Evolutionary conservation across 2,888 invertebrate species (phyloP), one percentile per base, ranked within the genome.

Genomic region (Melieria picta): DNA sequence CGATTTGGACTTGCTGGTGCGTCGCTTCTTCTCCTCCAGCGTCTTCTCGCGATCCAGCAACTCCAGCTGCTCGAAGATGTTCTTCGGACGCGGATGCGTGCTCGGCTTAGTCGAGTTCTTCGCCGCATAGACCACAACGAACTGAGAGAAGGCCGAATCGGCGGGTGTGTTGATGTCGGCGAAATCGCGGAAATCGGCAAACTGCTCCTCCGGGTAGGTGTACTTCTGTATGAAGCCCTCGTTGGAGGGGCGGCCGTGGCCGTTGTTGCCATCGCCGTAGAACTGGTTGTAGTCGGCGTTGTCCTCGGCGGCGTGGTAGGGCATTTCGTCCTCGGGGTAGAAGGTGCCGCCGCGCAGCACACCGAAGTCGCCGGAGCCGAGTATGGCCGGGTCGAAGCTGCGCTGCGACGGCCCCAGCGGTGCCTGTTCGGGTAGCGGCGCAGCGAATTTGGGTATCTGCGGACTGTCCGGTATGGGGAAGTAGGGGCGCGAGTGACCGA

Each of bases 121-220:
- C 77, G 94, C 93, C 0, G 93, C 93, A 82, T 95, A 95, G 0
- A 95, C 94, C 0, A 95, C 92, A 47, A 94, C 94, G 75, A 91
- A 92, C 78, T 95, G 93, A 0, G 95, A 94, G 84, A 93, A 95
- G 6, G 94, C 94, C 2, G 92, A 89, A 81, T 93, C 94, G 0
- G 93, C 90, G 0, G 94, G 94, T 4, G 94, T 91, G 75, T 95
- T 95, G 69, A 96, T 95, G 80, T 96, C 96, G 0, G 96, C 95
- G 81, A 96, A 96, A 83, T 96, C 96, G 80, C 94, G 90, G 88
- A 96, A 96, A 83, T 95, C 94, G 5, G 94, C 94, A 81, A 96
- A 95, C 81, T 95, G 95, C 80, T 95, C 94, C 72, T 92, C 91
- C 45, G 93, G 91, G 77, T 93, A 91, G 65, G 93, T 93, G 5